These are phyloP conservation scores for Brachionus angularis DNA, from an alignment of 1,140 invertebrate genomes.

Conservation along the genomic window DNA sequence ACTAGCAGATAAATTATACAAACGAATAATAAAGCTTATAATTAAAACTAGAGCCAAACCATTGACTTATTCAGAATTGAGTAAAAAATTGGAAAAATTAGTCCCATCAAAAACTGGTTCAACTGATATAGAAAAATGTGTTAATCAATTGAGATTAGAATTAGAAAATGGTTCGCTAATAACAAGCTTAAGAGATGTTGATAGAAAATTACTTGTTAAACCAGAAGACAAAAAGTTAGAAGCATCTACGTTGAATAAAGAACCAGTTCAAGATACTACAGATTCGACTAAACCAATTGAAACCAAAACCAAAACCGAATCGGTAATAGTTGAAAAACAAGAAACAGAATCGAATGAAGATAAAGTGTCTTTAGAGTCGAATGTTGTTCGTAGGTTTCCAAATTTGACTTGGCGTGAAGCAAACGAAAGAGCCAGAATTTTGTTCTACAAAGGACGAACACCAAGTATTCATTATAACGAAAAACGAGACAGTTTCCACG, in stretches of 20 bases:
- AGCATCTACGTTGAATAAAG: neutral
- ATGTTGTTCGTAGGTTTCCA: neutral
- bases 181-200: constrained; percentile 1
- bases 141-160: constrained; percentile 9
- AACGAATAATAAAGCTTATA: constrained; percentile 18
- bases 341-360: too few relatives aligned
- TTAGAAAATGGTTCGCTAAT: neutral
- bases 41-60: neutral
- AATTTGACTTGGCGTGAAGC: constrained; percentile 44
- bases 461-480: constrained; percentile 43
- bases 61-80: constrained; percentile 1
- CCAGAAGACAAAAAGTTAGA: neutral
- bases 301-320: neutral
- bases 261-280: neutral
- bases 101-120: neutral
- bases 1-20: constrained; percentile 14
- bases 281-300: neutral
- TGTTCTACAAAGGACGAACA: constrained; percentile 38
- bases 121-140: constrained; percentile 18
- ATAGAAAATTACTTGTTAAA: neutral
- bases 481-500: constrained; percentile 16
- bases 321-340: neutral
- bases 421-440: constrained; percentile 41
- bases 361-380: neutral
- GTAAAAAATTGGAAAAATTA: constrained; percentile 29